Conservation (phyloP, 1,140 invertebrate species). For the Chelonus insularis region DNA sequence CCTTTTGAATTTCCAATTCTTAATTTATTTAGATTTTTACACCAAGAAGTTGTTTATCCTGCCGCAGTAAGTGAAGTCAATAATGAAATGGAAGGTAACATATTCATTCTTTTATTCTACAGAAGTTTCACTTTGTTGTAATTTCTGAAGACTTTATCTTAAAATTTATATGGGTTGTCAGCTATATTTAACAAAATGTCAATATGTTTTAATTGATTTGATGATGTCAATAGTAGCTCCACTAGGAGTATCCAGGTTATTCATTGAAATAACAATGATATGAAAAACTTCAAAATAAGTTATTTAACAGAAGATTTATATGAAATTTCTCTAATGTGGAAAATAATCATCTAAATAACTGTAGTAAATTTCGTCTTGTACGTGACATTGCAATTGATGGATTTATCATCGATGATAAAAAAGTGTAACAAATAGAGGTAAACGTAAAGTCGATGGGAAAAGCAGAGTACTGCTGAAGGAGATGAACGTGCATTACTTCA, state of each 20-base stretch:
- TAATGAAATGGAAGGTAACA: conserved; percentile 26
- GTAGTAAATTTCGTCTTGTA: conserved; percentile 98
- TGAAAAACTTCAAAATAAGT: not conserved
- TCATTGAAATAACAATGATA: conserved; percentile 17
- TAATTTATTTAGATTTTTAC: conserved; percentile 74
- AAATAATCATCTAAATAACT: conserved; percentile 99
- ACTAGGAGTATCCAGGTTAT: conserved; percentile 90
- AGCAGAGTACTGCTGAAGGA: conserved; percentile 52
- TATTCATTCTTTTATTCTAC: conserved; percentile 56
- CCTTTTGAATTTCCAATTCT: conserved; percentile 92
- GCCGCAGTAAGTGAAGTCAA: conserved; percentile 58
- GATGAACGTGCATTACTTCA: conserved; percentile 61
- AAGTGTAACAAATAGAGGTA: conserved; percentile 81
- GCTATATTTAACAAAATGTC: conserved; percentile 86
- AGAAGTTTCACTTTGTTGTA: conserved; percentile 96
- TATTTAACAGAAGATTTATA: conserved; percentile 80
- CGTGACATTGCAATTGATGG: conserved; percentile 96
- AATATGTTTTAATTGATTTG: conserved; percentile 77
- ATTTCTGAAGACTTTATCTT: conserved; percentile 94
- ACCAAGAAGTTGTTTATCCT: conserved; percentile 71
- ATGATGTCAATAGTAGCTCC: conserved; percentile 88
- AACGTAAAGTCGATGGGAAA: conserved; percentile 62
- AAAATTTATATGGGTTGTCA: conserved; percentile 89
- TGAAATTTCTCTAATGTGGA: conserved; percentile 99
- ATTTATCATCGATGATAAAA: conserved; percentile 93